Percentiles rank a stretch among this genome's conserved stretches.
phyloP scores from a whole-genome alignment of 1,140 invertebrate genomes.

The Daktulosphaira vitifoliae region DNA sequence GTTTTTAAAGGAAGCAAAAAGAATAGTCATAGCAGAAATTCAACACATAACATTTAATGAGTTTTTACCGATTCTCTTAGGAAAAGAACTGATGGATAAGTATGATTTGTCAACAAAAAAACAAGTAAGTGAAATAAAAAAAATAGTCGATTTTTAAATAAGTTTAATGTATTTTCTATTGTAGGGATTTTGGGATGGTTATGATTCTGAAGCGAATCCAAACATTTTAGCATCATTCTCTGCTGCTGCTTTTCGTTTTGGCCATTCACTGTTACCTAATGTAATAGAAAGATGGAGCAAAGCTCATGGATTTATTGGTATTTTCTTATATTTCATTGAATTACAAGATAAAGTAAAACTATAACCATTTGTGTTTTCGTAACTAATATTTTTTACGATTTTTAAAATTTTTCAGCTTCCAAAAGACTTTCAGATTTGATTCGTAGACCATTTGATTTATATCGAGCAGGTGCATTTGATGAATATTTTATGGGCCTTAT shows the following conservation, averaged over 20 bases:
- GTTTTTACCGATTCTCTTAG: slow-evolving; percentile 85
- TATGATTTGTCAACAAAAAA: slow-evolving; percentile 76
- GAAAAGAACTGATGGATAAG: slow-evolving; percentile 87
- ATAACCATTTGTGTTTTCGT: background rate
- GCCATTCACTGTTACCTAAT: slow-evolving; percentile 78
- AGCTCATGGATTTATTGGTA: slow-evolving; percentile 84
- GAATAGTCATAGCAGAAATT: slow-evolving; percentile 80
- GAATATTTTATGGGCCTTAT: slow-evolving; percentile 87
- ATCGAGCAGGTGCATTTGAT: slow-evolving; percentile 79
- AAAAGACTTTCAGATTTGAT: slow-evolving; percentile 82
- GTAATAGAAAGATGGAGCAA: slow-evolving; percentile 87
- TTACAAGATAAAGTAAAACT: background rate
- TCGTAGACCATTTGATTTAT: slow-evolving; percentile 79
- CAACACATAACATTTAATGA: slow-evolving; percentile 93
- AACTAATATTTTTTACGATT: background rate
- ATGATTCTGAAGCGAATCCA: slow-evolving; percentile 74
- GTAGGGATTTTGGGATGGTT: slow-evolving; percentile 80
- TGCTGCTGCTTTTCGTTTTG: slow-evolving; percentile 80
- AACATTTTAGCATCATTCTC: slow-evolving; percentile 79
- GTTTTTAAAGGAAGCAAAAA: slow-evolving; percentile 61
- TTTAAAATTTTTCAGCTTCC: slow-evolving; percentile 54
- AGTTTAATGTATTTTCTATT: slow-evolving; percentile 34
- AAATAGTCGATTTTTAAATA: background rate
- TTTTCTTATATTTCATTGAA: slow-evolving; percentile 26
- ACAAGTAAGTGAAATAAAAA: slow-evolving; percentile 48